These are phyloP conservation scores for Lepeophtheirus salmonis DNA, from an alignment of 1,140 invertebrate species.

Conservation along the genomic window DNA sequence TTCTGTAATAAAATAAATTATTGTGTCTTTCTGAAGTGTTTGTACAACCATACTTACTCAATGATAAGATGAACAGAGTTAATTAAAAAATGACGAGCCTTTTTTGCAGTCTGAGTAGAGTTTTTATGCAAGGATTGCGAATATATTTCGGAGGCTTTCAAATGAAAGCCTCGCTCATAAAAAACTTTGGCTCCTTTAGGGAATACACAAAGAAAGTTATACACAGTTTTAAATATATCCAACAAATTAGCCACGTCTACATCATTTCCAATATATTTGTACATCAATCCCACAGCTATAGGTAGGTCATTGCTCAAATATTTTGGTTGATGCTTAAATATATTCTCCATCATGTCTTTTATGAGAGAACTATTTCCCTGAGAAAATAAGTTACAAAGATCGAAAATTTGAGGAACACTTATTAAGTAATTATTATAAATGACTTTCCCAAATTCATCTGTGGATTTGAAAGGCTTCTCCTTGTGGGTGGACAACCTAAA, in stretches of 20 bases:
- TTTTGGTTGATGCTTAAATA: conserved; percentile 9
- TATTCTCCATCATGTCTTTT: conserved; percentile 2
- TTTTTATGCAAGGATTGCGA: not conserved
- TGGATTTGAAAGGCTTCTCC: not conserved
- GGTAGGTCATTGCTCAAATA: not conserved
- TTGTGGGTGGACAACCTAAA: conserved; percentile 7
- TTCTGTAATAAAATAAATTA: too few relatives aligned
- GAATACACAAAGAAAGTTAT: not conserved
- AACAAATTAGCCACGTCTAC: not conserved
- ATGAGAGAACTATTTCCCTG: not conserved
- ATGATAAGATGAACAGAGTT: not conserved
- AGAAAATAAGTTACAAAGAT: conserved; percentile 2
- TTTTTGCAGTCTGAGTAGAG: not conserved
- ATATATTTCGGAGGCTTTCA: not conserved
- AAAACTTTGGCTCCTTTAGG: not conserved
- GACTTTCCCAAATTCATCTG: not conserved
- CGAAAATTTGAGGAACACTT: not conserved
- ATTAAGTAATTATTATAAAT: conserved; percentile 5
- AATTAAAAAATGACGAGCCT: not conserved
- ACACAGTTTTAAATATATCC: not conserved
- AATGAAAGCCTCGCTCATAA: not conserved
- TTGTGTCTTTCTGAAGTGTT: too few relatives aligned
- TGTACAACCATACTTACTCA: not conserved
- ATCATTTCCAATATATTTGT: not conserved
- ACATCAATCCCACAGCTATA: not conserved